Evolutionary conservation across 2,113 vertebrate genomes (phyloP), one percentile per base, ranked within the genome.

Genomic region (Silurus glanis): DNA sequence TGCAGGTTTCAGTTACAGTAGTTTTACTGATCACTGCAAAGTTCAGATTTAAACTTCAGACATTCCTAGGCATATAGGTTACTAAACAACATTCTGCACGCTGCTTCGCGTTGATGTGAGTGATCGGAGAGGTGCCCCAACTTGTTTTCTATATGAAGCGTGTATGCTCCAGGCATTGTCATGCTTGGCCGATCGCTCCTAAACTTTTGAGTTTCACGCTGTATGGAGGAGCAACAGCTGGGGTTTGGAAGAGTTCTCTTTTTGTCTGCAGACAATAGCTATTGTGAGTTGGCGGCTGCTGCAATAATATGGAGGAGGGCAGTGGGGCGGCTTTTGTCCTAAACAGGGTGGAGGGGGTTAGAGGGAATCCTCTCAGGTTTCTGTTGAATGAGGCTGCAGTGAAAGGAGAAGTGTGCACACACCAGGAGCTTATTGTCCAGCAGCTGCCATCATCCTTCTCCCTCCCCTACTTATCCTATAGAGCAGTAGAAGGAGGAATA

Each of bases 401-500:
- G 87, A 89, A 91, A 82, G 84, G 84, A 86, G 86, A 91, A 86
- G 89, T 89, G 89, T 91, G 89, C 72, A 81, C 87, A 75, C 53
- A 66, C 80, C 78, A 47, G 84, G 74, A 80, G 83, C 64, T 83
- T 81, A 86, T 90, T 91, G 90, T 91, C 79, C 80, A 37, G 82
- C 90, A 91, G 89, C 89, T 89, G 88, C 89, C 59, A 45, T 64
- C 53, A 16, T 88, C 83, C 80, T 37, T 37, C 37, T 37, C 2
- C 37, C 37, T 37, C 37, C 76, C 53, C 85, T 87, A 49, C 83
- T 85, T 88, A 88, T 88, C 88, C 88, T 61, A 82, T 76, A 83
- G 83, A 72, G 85, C 88, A 83, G 76, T 78, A 86, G 92, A 91
- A 91, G 91, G 90, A 81, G 89, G 91, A 66, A 85, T 80, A 17